phyloP scores from a whole-genome alignment of 2,797 vertebrate genomes.

The Kryptopterus vitreolus region DNA sequence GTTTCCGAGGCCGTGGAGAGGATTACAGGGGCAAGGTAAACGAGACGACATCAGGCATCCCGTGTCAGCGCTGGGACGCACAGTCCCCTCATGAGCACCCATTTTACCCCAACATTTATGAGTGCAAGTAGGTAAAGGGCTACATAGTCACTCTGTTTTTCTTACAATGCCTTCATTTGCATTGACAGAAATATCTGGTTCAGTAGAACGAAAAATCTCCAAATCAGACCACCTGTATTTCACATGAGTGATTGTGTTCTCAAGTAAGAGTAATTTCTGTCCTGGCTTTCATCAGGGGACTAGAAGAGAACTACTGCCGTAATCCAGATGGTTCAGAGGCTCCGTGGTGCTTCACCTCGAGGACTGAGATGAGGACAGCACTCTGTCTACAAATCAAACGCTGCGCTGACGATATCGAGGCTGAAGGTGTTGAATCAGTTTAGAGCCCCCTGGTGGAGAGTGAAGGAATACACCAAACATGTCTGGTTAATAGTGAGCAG shows the following conservation, averaged over 20 bases:
- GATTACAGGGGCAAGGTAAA: conserved; percentile 87
- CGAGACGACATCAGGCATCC: conserved; percentile 83
- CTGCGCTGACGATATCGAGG: conserved; percentile 83
- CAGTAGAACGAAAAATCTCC: neutral
- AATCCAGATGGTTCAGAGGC: conserved; percentile 95
- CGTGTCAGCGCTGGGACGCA: conserved; percentile 90
- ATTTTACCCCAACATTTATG: conserved; percentile 86
- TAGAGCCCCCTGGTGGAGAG: conserved; percentile 37
- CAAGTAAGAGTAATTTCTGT: neutral
- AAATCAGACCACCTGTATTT: neutral
- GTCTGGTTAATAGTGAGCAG: neutral
- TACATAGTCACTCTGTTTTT: neutral
- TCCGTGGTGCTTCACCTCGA: conserved; percentile 93
- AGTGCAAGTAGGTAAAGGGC: conserved; percentile 84
- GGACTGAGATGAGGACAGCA: conserved; percentile 77
- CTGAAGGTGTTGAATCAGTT: conserved; percentile 73
- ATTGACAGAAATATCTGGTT: neutral
- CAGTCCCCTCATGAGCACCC: conserved; percentile 86
- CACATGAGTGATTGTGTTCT: neutral
- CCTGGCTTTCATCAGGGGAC: conserved; percentile 71
- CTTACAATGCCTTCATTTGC: neutral
- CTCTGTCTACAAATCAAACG: conserved; percentile 95
- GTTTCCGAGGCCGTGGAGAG: conserved; percentile 88
- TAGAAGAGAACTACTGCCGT: conserved; percentile 94
- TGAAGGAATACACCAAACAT: neutral